These are phyloP conservation scores for Papilio protenor DNA, from an alignment of 2,888 invertebrate species.

Conservation along the genomic window DNA sequence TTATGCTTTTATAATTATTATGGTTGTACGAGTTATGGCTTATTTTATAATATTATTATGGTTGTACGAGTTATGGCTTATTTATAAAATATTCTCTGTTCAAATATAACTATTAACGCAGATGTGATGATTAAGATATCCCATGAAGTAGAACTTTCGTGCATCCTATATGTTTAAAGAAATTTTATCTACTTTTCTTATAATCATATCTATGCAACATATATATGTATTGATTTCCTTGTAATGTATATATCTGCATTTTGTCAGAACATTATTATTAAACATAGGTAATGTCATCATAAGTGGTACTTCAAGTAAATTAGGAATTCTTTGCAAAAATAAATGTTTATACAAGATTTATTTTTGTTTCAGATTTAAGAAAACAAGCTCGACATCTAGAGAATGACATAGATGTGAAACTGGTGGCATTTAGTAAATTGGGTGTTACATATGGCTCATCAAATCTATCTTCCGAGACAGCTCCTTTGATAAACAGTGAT, in stretches of 20 bases:
- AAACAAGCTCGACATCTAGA: conserved; percentile 97
- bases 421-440: conserved; percentile 97
- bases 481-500: conserved; percentile 93
- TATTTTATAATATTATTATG: too few species aligned
- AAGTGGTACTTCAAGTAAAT: too few species aligned
- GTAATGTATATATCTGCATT: too few species aligned
- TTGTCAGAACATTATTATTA: too few species aligned
- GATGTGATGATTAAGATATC: too few species aligned
- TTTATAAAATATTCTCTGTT: neutral
- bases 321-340: too few species aligned
- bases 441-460: conserved; percentile 87
- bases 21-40: neutral
- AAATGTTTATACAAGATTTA: neutral
- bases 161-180: neutral
- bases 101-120: too few species aligned
- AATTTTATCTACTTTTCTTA: neutral
- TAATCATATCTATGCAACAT: neutral
- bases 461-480: conserved; percentile 87
- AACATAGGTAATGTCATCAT: too few species aligned
- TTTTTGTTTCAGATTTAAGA: conserved; percentile 88
- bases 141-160: neutral
- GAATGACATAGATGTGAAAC: conserved; percentile 98
- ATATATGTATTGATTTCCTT: neutral
- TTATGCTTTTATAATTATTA: conserved; percentile 6
- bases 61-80: too few species aligned